Conservation (phyloP, 2,797 vertebrate genomes). For the Bradypodion pumilum region DNA sequence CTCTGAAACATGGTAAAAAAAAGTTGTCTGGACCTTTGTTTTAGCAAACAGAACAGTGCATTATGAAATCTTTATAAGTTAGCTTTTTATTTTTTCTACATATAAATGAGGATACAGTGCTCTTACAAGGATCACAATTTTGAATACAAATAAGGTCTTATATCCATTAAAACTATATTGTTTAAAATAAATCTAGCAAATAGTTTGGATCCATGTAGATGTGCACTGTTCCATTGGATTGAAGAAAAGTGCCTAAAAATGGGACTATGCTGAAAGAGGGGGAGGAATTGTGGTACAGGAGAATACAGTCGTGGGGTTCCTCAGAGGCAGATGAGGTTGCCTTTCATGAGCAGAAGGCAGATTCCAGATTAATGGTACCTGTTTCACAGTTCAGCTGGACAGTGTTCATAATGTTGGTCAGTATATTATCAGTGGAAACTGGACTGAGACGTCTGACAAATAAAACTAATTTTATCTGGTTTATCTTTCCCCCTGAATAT, state of each 20-base stretch:
- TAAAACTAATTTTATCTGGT: background rate
- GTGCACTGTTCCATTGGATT: background rate
- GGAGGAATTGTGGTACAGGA: background rate
- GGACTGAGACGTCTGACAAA: background rate
- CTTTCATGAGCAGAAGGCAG: background rate
- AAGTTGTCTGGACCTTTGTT: slow-evolving; percentile 30
- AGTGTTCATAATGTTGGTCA: background rate
- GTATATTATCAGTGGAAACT: background rate
- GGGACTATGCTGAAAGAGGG: background rate
- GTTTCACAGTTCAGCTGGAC: background rate
- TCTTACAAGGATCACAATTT: too few species aligned
- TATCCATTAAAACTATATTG: background rate
- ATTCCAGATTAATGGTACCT: background rate
- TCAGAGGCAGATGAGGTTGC: background rate
- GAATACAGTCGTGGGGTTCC: background rate
- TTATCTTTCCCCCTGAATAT: background rate
- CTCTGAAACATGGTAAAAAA: slow-evolving; percentile 41
- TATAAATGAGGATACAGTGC: background rate
- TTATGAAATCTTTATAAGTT: background rate
- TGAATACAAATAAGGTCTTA: background rate
- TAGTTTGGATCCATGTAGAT: background rate
- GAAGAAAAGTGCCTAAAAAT: background rate
- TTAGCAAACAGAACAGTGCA: background rate
- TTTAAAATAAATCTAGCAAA: background rate
- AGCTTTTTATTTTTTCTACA: background rate